phyloP scores from a whole-genome alignment of 2,113 vertebrate species.

The Axis porcinus region DNA sequence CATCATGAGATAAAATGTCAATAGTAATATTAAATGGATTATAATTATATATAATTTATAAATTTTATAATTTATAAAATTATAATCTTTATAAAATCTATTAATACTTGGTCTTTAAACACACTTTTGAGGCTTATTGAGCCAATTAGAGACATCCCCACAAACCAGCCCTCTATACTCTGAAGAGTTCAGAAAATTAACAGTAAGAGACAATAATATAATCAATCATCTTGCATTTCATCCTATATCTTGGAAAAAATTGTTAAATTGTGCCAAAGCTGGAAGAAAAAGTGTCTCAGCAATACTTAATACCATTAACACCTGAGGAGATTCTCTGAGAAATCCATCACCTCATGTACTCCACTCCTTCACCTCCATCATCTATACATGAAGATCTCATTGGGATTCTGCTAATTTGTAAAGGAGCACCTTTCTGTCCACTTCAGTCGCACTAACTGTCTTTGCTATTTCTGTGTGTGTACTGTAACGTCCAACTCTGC shows the following conservation, averaged over 20 bases:
- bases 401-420: not conserved
- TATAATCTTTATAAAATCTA: not conserved
- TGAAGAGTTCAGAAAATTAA: not conserved
- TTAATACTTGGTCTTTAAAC: not conserved
- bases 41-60: not conserved
- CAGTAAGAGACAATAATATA: not conserved
- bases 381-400: not conserved
- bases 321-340: not conserved
- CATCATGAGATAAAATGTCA: not conserved
- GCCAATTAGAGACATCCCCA: not conserved
- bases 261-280: not conserved
- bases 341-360: not conserved
- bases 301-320: not conserved
- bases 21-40: not conserved
- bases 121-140: not conserved
- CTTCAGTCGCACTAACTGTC: not conserved
- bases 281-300: not conserved
- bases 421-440: not conserved
- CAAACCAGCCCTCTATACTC: not conserved
- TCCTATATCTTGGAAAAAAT: not conserved
- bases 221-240: not conserved
- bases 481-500: not conserved
- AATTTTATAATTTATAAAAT: not conserved
- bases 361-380: not conserved
- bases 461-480: not conserved